Evolutionary conservation across 2,888 invertebrate genomes (phyloP), one percentile per base, ranked within the genome.

Genomic region (Lochmaea capreae): DNA sequence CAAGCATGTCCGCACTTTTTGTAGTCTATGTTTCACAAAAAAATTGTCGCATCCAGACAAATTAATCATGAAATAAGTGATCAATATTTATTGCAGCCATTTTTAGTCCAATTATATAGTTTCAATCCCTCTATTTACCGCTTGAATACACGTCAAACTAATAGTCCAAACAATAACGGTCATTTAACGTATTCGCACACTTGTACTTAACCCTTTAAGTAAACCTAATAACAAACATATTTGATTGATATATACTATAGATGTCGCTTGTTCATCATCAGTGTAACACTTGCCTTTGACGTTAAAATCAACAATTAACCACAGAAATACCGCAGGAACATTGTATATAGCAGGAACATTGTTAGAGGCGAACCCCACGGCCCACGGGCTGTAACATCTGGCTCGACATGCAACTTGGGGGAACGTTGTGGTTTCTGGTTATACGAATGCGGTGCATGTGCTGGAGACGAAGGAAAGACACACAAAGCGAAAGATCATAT

Each of bases 351-450:
- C 78, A 72, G 69, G 70, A 75, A 70, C 74, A 70, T 69, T 72
- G 72, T 71, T 49, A 73, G 73, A 73, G 76, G 77, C 71, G 67
- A 74, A 78, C 78, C 78, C 78, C 77, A 77, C 70, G 72, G 77
- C 75, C 71, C 71, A 65, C 71, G 71, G 65, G 70, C 62, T 74
- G 81, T 78, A 81, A 82, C 82, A 82, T 79, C 81, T 82, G 82
- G 80, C 80, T 75, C 79, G 77, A 82, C 82, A 82, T 79, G 81
- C 77, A 80, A 78, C 78, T 80, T 79, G 76, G 78, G 81, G 81
- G 81, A 80, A 81, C 78, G 79, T 79, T 75, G 80, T 78, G 79
- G 79, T 79, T 78, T 77, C 73, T 49, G 73, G 71, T 61, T 68
- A 65, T 73, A 69, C 76, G 77, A 76, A 75, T 76, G 69, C 18